These are phyloP conservation scores for Octonoba sinensis DNA, from an alignment of 2,888 invertebrate species.

Conservation along the genomic window DNA sequence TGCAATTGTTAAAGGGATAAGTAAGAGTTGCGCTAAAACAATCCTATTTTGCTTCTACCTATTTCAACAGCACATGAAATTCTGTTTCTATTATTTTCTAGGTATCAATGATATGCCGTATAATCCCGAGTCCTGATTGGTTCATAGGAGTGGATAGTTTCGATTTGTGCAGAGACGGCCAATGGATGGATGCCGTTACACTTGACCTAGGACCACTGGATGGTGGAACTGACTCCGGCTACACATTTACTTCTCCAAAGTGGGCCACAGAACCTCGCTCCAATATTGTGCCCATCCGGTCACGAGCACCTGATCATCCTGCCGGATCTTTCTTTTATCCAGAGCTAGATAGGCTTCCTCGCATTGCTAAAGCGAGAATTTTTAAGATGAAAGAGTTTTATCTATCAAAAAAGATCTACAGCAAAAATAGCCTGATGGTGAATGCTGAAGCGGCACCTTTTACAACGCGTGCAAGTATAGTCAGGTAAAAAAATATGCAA, in stretches of 20 bases:
- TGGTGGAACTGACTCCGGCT: constrained; percentile 94
- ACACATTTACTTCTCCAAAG: constrained; percentile 96
- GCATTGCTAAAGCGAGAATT: constrained; percentile 83
- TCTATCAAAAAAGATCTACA: constrained; percentile 23
- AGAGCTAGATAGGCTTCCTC: constrained; percentile 86
- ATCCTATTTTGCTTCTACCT: neutral
- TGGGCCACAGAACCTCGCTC: constrained; percentile 94
- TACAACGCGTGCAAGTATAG: constrained; percentile 15
- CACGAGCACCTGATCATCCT: constrained; percentile 89
- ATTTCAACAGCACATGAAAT: too few relatives aligned
- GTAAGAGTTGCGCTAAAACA: neutral
- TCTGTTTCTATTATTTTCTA: constrained; percentile 71
- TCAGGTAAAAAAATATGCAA: constrained; percentile 18
- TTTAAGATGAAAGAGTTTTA: constrained; percentile 69
- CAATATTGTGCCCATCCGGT: constrained; percentile 88
- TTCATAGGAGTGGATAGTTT: constrained; percentile 90
- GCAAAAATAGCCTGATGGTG: constrained; percentile 24
- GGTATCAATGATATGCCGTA: constrained; percentile 90
- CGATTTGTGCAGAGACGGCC: constrained; percentile 89
- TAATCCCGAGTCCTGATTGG: constrained; percentile 96
- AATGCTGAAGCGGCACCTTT: neutral
- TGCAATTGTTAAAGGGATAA: too few relatives aligned
- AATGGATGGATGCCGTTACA: constrained; percentile 90
- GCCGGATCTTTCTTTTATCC: constrained; percentile 96
- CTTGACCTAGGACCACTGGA: constrained; percentile 93